These are phyloP conservation scores for Osmerus mordax DNA, from an alignment of 2,113 vertebrate genomes.

Conservation along the genomic window DNA sequence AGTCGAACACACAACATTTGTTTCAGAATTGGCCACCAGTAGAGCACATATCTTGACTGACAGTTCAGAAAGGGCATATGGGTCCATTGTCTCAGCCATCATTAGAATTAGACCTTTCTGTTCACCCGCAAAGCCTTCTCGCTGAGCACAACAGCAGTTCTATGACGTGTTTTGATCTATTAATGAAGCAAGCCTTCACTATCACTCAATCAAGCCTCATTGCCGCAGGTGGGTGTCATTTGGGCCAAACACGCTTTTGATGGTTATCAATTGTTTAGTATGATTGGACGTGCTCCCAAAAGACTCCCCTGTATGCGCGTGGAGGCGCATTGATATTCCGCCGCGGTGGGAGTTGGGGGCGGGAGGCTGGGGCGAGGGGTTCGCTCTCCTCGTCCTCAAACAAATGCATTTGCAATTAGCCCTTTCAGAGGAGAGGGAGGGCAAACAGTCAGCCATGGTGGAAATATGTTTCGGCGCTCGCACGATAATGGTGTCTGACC, in stretches of 20 bases:
- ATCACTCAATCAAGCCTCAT: conserved; percentile 17
- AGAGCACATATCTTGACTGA: no score
- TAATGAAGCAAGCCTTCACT: not conserved
- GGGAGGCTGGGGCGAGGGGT: conserved; percentile 10
- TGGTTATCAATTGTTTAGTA: conserved; percentile 40
- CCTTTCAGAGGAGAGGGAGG: conserved; percentile 71
- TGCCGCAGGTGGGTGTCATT: conserved; percentile 40
- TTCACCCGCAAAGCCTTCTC: not conserved
- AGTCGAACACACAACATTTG: no score
- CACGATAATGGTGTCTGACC: conserved; percentile 76
- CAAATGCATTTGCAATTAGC: conserved; percentile 79
- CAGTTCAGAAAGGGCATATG: no score
- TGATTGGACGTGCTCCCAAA: conserved; percentile 41
- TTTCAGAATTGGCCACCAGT: no score
- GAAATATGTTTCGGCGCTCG: conserved; percentile 71
- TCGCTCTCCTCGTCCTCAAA: conserved; percentile 71
- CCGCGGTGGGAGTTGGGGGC: not conserved
- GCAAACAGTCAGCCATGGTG: conserved; percentile 62
- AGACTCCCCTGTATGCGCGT: conserved; percentile 44
- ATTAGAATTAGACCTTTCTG: no score
- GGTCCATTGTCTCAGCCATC: no score
- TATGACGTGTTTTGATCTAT: not conserved
- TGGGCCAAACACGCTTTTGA: conserved; percentile 40
- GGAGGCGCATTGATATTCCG: conserved; percentile 54
- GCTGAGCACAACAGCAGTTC: not conserved